Evolutionary conservation across 2,797 vertebrate genomes (phyloP).

Genomic region (Merluccius polli): DNA sequence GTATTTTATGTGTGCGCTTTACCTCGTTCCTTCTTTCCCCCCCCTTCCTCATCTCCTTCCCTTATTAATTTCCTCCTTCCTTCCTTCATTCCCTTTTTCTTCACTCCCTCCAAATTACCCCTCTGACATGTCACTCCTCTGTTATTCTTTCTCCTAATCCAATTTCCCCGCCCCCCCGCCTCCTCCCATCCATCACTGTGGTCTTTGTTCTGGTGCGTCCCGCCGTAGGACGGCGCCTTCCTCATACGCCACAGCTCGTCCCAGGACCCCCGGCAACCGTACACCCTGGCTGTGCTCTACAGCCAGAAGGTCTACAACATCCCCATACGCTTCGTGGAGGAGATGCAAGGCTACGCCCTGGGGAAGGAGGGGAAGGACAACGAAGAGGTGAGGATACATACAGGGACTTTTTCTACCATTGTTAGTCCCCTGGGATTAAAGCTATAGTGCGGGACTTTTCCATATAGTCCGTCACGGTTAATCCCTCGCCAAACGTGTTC

Average conservation of each 20-base stretch:
- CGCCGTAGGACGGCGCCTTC: constrained; percentile 70
- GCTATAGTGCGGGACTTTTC: too few relatives aligned
- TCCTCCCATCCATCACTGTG: not conserved
- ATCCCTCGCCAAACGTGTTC: too few relatives aligned
- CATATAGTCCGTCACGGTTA: too few relatives aligned
- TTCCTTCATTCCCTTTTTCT: not conserved
- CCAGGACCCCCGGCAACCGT: constrained; percentile 66
- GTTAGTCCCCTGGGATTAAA: not conserved
- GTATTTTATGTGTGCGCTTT: not conserved
- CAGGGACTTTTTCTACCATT: not conserved
- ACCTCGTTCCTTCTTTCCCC: not conserved
- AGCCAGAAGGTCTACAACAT: constrained; percentile 75
- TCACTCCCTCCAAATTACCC: not conserved
- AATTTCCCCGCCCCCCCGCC: not conserved
- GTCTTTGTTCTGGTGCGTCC: not conserved
- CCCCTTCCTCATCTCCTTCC: not conserved
- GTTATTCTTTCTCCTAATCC: not conserved
- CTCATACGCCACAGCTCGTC: constrained; percentile 71
- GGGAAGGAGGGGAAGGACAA: constrained; percentile 77
- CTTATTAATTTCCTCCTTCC: not conserved
- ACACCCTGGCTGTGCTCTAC: constrained; percentile 74
- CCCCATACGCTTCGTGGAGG: constrained; percentile 71
- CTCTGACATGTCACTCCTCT: not conserved
- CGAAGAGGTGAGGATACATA: constrained; percentile 64
- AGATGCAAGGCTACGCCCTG: constrained; percentile 60